Base-by-base conservation (phyloP, 2,888 invertebrate species). In the Metalampra italica region DNA sequence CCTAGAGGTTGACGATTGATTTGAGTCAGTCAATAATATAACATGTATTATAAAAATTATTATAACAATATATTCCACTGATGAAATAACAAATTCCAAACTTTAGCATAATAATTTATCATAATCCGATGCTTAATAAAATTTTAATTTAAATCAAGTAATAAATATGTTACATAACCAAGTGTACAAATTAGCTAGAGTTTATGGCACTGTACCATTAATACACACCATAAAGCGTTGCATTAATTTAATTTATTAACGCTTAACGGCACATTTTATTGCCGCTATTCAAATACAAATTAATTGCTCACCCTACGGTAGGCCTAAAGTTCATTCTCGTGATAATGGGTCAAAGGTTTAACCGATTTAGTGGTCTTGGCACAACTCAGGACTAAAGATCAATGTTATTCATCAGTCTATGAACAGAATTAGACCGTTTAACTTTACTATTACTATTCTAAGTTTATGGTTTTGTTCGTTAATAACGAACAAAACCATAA, bases 271-370 rank as follows among this genome's bases (percentile, higher is more conserved):
- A 34, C 37, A 37, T 37, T 37, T 37, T 32, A 37, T 7, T 12
- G 37, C 12, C 13, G 13, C 13, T 12, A 13, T 7, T 41, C 11
- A 41, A 41, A n/a, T 41, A 29, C 41, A 43, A 43, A 29, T 43
- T 43, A 43, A 43, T 43, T 43, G 43, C 30, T 30, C n/a, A 41
- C 41, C 29, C 7, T 29, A 29, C n/a, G n/a, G 22, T 22, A 42
- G 13, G 12, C n/a, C 12, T 36, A 36, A 36, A 36, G 44, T 44
- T 44, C 44, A 36, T 36, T 15, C 44, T 44, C 44, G 44, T 44
- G 44, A 36, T 36, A 44, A 36, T n/a, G 36, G 44, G 44, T 36
- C 44, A 44, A 34, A 36, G 44, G 44, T 43, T 43, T 36, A 36
- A 44, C 15, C n/a, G 15, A 14, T 44, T 29, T 36, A 43, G 43